Evolutionary conservation across 2,888 invertebrate species (phyloP).

Genomic region (Fragum whitleyi): DNA sequence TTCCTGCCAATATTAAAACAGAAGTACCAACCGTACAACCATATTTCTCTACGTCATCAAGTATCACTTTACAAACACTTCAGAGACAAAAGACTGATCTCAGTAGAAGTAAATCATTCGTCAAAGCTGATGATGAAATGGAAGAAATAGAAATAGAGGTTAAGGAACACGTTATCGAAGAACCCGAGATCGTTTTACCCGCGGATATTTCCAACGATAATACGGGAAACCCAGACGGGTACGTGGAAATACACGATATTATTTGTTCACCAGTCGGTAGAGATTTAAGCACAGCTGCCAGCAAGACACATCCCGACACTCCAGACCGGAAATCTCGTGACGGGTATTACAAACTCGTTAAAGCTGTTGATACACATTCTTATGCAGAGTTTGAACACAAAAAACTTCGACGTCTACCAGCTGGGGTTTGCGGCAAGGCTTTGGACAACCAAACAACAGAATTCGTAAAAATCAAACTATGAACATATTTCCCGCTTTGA

Average conservation of each 20-base stretch:
- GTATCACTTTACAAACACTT: conserved; percentile 30
- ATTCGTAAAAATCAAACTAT: conserved; percentile 15
- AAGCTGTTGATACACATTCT: conserved; percentile 53
- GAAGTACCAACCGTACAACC: conserved; percentile 11
- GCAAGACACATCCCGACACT: conserved; percentile 14
- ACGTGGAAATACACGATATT: conserved; percentile 5
- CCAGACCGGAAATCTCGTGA: conserved; percentile 8
- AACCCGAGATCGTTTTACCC: background rate
- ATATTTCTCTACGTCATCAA: conserved; percentile 35
- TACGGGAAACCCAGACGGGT: background rate
- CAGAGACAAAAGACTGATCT: conserved; percentile 25
- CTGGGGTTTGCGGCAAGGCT: conserved; percentile 15
- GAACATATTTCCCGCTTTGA: no score
- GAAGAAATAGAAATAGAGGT: conserved; percentile 7
- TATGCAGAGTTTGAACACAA: conserved; percentile 61
- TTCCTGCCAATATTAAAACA: conserved; percentile 48
- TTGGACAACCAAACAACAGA: conserved; percentile 17
- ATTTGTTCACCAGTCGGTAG: conserved; percentile 2
- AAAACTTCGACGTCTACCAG: conserved; percentile 28
- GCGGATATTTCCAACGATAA: background rate
- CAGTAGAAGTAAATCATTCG: conserved; percentile 2
- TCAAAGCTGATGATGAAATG: background rate
- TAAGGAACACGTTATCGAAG: background rate
- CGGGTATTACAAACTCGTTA: conserved; percentile 53
- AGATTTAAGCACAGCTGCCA: conserved; percentile 8